Base-by-base conservation (phyloP, 2,888 invertebrate species). In the Xanthia icteritia region DNA sequence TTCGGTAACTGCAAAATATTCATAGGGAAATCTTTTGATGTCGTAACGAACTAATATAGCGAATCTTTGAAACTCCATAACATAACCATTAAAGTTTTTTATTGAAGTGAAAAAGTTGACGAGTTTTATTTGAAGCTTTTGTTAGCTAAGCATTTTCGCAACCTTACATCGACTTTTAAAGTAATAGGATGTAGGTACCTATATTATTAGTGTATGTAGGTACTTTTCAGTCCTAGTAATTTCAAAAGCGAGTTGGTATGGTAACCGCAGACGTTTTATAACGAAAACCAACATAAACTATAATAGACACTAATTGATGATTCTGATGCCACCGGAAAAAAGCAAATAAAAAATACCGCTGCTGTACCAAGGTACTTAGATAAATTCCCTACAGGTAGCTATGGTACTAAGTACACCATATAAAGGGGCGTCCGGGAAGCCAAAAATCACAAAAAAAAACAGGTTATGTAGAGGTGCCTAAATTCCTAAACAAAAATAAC, bases 1-100 rank as follows among this genome's bases (percentile, higher is more conserved):
- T 39, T 23, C 58, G 8, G 17, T 56, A 63, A 58, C 67, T 42
- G 15, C 36, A 72, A 80, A 84, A 81, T 82, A 72, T 82, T 84
- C 51, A 72, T 64, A 60, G 42, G 31, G 1, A 56, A 71, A 72
- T 56, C n/a, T 69, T 84, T 81, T 51, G 48, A 65, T 56, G 54
- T 54, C 65, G 54, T 45, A 48, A 20, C 27, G 15, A 66, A 61
- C 51, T 31, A 66, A 45, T 31, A 67, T 48, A 39, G 54, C 20
- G 36, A 80, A 63, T 81, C 36, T 76, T 73, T 31, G 5, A 45
- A 76, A 74, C 39, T 68, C 17, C 58, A 42, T 69, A 23, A 27
- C 31, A n/a, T 73, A 66, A 36, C 23, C 58, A 61, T 61, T 65
- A 45, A 77, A 76, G 64, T 82, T 82, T 65, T 17, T 51, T 69